Conservation (phyloP, 2,888 invertebrate species). For the Trichopria drosophilae region DNA sequence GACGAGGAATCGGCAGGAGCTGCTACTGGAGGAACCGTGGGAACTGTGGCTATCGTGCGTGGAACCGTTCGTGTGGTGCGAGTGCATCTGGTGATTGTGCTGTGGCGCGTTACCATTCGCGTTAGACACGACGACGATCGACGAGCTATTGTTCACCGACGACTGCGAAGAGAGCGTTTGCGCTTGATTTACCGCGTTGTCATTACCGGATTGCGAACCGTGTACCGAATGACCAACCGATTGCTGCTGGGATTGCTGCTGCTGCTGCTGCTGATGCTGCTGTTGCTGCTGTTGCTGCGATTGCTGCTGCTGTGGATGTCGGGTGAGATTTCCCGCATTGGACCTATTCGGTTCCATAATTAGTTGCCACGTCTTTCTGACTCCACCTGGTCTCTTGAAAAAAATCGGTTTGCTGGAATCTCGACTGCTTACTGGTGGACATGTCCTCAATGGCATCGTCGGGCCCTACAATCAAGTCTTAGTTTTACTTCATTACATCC, state of each 20-base stretch:
- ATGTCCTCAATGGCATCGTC: slow-evolving; percentile 29
- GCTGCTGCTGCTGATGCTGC: slow-evolving; percentile 9
- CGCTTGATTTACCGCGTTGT: slow-evolving; percentile 5
- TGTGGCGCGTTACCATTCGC: slow-evolving; percentile 16
- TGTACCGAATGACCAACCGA: no score
- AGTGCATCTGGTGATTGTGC: slow-evolving; percentile 33
- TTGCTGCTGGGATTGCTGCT: slow-evolving; percentile 19
- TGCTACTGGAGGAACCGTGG: slow-evolving; percentile 41
- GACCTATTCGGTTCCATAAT: slow-evolving; percentile 10
- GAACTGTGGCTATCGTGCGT: slow-evolving; percentile 47
- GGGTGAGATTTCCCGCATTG: slow-evolving; percentile 8
- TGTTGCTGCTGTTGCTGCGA: slow-evolving; percentile 23
- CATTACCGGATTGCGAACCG: slow-evolving; percentile 1
- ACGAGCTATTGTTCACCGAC: no score
- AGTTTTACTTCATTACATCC: no score
- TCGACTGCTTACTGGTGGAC: slow-evolving; percentile 37
- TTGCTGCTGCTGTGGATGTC: slow-evolving; percentile 30
- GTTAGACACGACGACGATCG: slow-evolving; percentile 7
- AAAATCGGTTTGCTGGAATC: slow-evolving; percentile 45
- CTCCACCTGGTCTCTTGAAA: no score
- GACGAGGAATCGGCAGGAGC: slow-evolving; percentile 38
- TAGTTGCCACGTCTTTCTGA: no score
- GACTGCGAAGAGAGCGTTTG: slow-evolving; percentile 23
- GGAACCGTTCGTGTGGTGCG: slow-evolving; percentile 36
- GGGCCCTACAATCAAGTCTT: slow-evolving; percentile 1